Conservation (phyloP, 2,113 vertebrate species). For the Coturnix japonica region DNA sequence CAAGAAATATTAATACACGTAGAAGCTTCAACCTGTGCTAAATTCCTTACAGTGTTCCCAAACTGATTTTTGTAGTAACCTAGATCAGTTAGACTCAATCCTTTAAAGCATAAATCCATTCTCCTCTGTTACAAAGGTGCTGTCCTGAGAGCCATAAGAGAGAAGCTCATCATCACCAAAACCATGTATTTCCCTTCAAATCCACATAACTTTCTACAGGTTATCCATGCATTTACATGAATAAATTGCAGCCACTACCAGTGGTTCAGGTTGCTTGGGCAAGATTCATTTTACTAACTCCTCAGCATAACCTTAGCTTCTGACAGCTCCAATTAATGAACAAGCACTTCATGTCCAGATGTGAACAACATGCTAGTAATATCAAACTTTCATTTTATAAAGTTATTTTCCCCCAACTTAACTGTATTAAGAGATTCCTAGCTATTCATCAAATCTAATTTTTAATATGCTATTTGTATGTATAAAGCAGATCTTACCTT, state of each 20-base stretch:
- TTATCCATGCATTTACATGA: neutral
- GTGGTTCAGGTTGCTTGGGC: neutral
- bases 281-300: neutral
- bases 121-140: neutral
- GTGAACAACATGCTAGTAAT: neutral
- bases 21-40: neutral
- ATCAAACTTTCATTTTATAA: neutral
- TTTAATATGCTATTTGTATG: constrained; percentile 10
- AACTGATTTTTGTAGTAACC: neutral
- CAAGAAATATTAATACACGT: neutral
- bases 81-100: neutral
- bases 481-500: constrained; percentile 76
- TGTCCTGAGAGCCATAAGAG: neutral
- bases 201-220: neutral
- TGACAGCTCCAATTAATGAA: neutral
- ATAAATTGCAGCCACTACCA: neutral
- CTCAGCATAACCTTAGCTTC: neutral
- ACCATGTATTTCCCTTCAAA: fast-evolving
- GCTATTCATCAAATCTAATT: neutral
- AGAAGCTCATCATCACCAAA: neutral
- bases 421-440: neutral
- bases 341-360: neutral
- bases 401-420: neutral
- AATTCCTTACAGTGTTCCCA: neutral
- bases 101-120: neutral